Percentiles rank a stretch among this genome's conserved stretches.
Conservation (phyloP, 2,888 invertebrate genomes). For the Amiota mariae region DNA sequence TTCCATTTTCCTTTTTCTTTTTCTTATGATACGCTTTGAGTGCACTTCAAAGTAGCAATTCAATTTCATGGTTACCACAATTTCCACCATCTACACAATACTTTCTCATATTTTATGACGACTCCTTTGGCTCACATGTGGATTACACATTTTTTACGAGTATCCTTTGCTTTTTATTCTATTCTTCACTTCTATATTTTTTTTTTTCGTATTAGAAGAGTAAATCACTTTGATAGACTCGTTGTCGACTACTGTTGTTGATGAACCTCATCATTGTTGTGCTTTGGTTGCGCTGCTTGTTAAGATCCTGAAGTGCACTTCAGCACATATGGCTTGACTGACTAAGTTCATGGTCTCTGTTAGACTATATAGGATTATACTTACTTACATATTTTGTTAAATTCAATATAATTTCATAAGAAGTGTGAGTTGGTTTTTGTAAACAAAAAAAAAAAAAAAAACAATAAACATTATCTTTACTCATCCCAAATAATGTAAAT, state of each 20-base stretch:
- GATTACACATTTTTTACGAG: background rate
- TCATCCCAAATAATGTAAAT: background rate
- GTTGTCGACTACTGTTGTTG: background rate
- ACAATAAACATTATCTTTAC: background rate
- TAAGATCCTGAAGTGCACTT: conserved; percentile 5
- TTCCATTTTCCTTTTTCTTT: background rate
- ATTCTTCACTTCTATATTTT: background rate
- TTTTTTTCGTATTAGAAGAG: background rate
- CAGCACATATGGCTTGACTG: conserved; percentile 8
- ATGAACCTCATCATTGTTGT: background rate
- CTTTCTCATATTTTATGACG: conserved; percentile 22
- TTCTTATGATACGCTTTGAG: conserved; percentile 49
- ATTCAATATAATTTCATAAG: background rate
- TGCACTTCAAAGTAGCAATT: conserved; percentile 70
- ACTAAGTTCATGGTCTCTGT: background rate
- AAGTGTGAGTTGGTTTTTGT: background rate
- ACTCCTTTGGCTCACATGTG: background rate
- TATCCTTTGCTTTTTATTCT: conserved; percentile 25
- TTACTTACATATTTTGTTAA: conserved; percentile 1
- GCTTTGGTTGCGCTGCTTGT: background rate
- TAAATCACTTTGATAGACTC: conserved; percentile 8
- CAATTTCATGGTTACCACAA: conserved; percentile 65
- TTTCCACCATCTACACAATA: background rate
- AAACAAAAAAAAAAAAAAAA: background rate
- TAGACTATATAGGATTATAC: background rate